Percentiles rank a stretch among this genome's conserved stretches.
These are phyloP conservation scores for Accipiter virgatus DNA, from an alignment of 2,113 vertebrate genomes.

Conservation along the genomic window DNA sequence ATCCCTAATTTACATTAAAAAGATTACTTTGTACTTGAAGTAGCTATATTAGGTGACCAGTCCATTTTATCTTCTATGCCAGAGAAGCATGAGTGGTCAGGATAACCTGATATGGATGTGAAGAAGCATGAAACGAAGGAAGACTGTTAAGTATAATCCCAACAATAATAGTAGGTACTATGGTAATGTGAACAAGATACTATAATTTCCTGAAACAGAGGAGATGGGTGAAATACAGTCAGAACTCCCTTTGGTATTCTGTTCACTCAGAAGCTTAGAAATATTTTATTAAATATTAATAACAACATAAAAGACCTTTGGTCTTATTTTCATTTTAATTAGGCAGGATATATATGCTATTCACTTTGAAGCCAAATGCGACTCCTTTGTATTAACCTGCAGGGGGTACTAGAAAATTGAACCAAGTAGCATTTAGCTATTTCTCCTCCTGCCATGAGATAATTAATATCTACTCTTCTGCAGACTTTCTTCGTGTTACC, in stretches of 20 bases:
- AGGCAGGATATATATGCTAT: slow-evolving; percentile 39
- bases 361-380: slow-evolving; percentile 61
- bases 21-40: background rate
- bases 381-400: slow-evolving; percentile 53
- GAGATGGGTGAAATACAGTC: background rate
- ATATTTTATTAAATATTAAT: slow-evolving; percentile 66
- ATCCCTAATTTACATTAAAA: background rate
- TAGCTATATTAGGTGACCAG: background rate
- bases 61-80: background rate
- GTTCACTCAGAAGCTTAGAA: slow-evolving; percentile 35
- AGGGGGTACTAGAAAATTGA: slow-evolving; percentile 53
- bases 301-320: slow-evolving; percentile 57
- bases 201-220: background rate
- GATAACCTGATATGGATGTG: background rate
- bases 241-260: slow-evolving; percentile 18
- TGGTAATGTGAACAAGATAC: background rate
- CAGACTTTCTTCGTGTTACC: background rate
- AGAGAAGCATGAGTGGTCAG: background rate
- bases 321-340: slow-evolving; percentile 62
- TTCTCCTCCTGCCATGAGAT: slow-evolving; percentile 24
- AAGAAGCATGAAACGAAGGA: background rate
- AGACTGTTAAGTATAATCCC: background rate
- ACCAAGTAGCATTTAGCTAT: slow-evolving; percentile 31
- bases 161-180: background rate
- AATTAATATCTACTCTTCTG: slow-evolving; percentile 19